A percentile compares a stretch with the other conserved stretches of the same genome.
phyloP scores from a whole-genome alignment of 30 jellyfish, hydroid and myxozoan genomes.

The Mastigias papua region DNA sequence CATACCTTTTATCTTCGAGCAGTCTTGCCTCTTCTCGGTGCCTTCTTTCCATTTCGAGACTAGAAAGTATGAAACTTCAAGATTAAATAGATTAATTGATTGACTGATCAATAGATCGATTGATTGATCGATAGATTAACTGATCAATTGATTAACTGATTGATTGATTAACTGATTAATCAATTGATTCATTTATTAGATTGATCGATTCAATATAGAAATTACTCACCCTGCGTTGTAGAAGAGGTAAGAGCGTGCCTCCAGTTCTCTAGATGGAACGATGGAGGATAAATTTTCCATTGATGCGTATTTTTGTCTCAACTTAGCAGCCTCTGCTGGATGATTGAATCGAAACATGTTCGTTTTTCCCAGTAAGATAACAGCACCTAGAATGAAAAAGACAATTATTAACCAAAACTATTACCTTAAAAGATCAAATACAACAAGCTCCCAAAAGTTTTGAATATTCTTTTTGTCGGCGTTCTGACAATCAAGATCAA shows the following conservation, averaged over 20 bases:
- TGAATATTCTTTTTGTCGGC: too few species aligned
- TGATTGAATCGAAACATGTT: constrained; percentile 96
- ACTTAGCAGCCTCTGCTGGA: constrained; percentile 97
- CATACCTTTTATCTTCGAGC: constrained; percentile 86
- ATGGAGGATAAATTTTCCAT: constrained; percentile 94
- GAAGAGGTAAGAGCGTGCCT: constrained; percentile 88
- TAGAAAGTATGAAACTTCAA: not conserved
- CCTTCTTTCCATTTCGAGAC: constrained; percentile 94
- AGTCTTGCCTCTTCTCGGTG: constrained; percentile 90
- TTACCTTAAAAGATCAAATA: too few species aligned
- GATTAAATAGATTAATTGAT: not conserved
- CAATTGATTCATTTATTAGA: too few species aligned
- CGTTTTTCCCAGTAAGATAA: constrained; percentile 90
- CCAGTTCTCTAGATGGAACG: constrained; percentile 92
- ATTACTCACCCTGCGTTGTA: constrained; percentile 92
- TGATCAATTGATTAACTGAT: not conserved
- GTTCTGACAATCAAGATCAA: too few species aligned
- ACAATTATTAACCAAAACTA: too few species aligned
- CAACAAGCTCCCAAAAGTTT: too few species aligned
- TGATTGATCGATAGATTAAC: not conserved
- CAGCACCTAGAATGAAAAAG: constrained; percentile 71
- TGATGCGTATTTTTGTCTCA: constrained; percentile 94
- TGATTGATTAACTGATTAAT: not conserved
- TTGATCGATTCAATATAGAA: not conserved
- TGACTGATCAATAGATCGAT: not conserved